These are phyloP conservation scores for Heterodera schachtii DNA, from an alignment of 1,140 invertebrate species.

Conservation along the genomic window DNA sequence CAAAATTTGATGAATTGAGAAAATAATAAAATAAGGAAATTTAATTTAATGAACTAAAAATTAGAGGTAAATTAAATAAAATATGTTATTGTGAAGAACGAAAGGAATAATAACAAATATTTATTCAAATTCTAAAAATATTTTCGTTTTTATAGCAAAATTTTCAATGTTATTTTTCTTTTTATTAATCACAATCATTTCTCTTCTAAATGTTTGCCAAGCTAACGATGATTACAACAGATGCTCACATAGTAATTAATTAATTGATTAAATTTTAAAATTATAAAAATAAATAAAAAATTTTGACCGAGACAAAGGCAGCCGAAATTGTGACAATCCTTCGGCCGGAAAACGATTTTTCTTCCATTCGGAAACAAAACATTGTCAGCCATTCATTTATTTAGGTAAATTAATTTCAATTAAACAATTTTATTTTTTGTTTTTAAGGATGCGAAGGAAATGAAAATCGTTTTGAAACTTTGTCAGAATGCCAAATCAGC, in stretches of 20 bases:
- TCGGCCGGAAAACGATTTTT: slow-evolving; percentile 48
- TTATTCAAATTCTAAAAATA: no score
- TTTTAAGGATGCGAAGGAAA: slow-evolving; percentile 51
- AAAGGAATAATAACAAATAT: no score
- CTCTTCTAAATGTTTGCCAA: neutral
- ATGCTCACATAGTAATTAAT: neutral
- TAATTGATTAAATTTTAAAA: neutral
- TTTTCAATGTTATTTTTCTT: neutral
- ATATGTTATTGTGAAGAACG: no score
- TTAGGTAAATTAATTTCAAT: slow-evolving; percentile 25
- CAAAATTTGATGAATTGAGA: neutral
- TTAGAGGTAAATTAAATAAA: no score
- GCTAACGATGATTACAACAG: neutral
- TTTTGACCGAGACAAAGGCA: neutral
- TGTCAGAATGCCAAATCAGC: slow-evolving; percentile 38
- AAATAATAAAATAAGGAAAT: neutral
- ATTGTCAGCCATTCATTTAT: slow-evolving; percentile 61
- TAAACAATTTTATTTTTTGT: neutral
- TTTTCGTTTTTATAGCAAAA: no score
- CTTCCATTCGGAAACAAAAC: slow-evolving; percentile 52
- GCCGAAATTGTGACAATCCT: neutral
- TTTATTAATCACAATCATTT: neutral
- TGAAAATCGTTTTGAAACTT: slow-evolving; percentile 50
- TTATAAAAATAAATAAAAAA: neutral
- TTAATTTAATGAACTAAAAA: no score